Evolutionary conservation across 2,888 invertebrate genomes (phyloP), one percentile per base, ranked within the genome.

Genomic region (Stenolophus ochropezus): DNA sequence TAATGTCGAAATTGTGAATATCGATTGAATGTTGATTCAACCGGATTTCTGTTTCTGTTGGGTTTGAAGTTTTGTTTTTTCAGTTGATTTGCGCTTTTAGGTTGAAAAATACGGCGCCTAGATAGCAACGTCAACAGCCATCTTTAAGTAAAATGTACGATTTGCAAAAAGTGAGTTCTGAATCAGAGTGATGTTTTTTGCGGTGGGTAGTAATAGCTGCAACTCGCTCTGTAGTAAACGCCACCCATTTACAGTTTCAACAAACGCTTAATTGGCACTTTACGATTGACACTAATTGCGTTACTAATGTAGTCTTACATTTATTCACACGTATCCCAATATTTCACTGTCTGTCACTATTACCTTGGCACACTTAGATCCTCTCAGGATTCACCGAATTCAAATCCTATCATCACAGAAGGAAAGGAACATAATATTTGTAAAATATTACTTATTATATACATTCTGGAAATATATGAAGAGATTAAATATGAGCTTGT

Each of bases 401-500:
- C n/a, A n/a, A n/a, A n/a, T n/a, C n/a, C n/a, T n/a, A n/a, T n/a
- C n/a, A n/a, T 27, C 4, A 8, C 18, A 69, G 33, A 69, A 16
- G 65, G 27, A 20, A 18, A 69, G 42, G 16, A 16, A 42, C 16
- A 69, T 69, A 6, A 16, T 18, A 42, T 33, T 18, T 25, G 61
- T 61, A 8, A 61, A 25, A 23, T 58, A 65, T 78, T 23, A 78
- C 65, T 78, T 78, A 78, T 78, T 49, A 23, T 49, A 47, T 78
- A 78, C 33, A 47, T 77, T 47, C 77, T 58, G 77, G 42, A 77
- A 76, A 77, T 77, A 77, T 77, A 77, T 47, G 47, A 42, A 47
- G 47, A 78, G 78, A 78, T 78, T 78, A 78, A 78, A 65, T 78
- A 78, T 78, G 78, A 65, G 53, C 58, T 78, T 65, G 49, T 65